A percentile compares a stretch with the other conserved stretches of the same genome.
These are phyloP conservation scores for Oceanodroma leucorhoa DNA, from an alignment of 2,797 vertebrate species.

Conservation along the genomic window DNA sequence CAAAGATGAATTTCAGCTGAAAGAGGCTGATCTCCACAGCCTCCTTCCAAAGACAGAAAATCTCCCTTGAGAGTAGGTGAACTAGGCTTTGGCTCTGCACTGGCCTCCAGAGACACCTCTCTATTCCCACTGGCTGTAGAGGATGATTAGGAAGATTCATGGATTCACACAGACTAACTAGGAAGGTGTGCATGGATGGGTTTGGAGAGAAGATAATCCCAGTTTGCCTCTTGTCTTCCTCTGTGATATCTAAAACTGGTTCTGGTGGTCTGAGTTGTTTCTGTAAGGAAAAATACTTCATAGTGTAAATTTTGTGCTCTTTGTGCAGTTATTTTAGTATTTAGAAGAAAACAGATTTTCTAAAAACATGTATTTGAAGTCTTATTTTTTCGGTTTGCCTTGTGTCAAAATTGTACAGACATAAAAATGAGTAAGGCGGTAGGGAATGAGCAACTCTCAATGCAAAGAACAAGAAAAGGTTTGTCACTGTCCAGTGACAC, in stretches of 20 bases:
- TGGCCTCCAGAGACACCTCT: background rate
- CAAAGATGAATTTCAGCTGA: background rate
- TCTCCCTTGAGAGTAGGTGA: background rate
- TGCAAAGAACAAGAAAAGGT: background rate
- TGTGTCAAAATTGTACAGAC: background rate
- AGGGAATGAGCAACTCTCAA: background rate
- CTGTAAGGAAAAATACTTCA: background rate
- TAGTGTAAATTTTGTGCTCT: background rate
- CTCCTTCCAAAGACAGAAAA: background rate
- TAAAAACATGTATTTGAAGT: background rate
- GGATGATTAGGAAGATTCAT: background rate
- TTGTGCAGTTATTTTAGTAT: background rate
- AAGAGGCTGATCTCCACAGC: background rate
- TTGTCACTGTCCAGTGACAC: conserved; percentile 19
- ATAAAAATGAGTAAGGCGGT: background rate
- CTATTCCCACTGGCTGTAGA: background rate
- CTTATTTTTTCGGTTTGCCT: background rate
- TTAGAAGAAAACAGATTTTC: background rate
- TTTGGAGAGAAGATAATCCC: background rate
- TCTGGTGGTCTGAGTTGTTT: background rate
- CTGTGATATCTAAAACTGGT: background rate
- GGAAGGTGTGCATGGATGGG: background rate
- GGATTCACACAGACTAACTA: background rate
- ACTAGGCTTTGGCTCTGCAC: background rate
- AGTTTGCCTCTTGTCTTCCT: background rate